Percentiles rank a stretch among this genome's conserved stretches.
Evolutionary conservation across 2,797 vertebrate genomes (phyloP).

Genomic region (Coilia nasus): DNA sequence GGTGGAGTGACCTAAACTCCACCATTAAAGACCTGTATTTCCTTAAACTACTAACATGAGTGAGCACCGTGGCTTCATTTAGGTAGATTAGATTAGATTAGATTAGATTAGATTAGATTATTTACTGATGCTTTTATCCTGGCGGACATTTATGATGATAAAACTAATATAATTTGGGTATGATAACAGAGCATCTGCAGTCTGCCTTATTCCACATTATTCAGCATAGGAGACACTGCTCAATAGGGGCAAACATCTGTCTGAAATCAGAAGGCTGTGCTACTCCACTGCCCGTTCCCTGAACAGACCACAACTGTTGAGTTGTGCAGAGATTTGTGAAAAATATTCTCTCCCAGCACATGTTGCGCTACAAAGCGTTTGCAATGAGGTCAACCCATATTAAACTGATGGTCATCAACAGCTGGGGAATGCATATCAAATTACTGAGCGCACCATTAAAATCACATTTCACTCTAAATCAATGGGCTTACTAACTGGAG

Average conservation of each 20-base stretch:
- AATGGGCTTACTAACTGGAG: neutral
- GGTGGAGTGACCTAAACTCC: neutral
- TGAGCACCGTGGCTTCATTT: neutral
- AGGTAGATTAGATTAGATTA: neutral
- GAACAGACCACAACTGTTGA: neutral
- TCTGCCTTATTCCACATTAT: neutral
- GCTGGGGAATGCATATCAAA: conserved; percentile 33
- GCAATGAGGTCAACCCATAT: neutral
- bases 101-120: too few relatives aligned
- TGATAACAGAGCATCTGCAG: too few relatives aligned
- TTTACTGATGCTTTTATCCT: too few relatives aligned
- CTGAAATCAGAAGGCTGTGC: neutral
- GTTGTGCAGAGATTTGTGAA: neutral
- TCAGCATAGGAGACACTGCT: neutral
- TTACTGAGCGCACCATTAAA: neutral
- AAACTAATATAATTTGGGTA: too few relatives aligned
- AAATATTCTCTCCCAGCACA: neutral
- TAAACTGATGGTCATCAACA: conserved; percentile 21
- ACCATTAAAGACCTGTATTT: neutral
- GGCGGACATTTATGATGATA: too few relatives aligned
- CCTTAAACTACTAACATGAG: neutral
- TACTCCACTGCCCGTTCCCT: neutral
- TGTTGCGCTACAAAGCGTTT: neutral
- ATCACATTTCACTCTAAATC: conserved; percentile 19
- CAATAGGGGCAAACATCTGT: neutral